These are phyloP conservation scores for Lagorchestes hirsutus DNA, from an alignment of 2,797 vertebrate genomes.

Conservation along the genomic window DNA sequence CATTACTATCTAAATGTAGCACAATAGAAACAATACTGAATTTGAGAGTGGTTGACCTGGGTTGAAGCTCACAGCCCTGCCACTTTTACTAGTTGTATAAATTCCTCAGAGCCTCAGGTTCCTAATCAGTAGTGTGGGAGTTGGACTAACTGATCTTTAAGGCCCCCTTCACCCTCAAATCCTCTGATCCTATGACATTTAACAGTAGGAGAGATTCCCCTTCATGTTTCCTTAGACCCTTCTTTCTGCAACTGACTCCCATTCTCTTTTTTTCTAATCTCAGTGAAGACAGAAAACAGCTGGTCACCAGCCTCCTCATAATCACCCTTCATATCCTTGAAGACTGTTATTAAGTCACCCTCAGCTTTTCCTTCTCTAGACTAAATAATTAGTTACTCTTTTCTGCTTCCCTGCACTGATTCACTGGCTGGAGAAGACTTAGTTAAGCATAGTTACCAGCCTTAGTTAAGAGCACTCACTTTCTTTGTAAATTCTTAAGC, in stretches of 20 bases:
- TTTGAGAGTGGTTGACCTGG: neutral
- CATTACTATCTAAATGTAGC: neutral
- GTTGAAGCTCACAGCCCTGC: neutral
- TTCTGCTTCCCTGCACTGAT: conserved; percentile 51
- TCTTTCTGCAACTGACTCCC: conserved; percentile 33
- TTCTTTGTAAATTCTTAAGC: conserved; percentile 26
- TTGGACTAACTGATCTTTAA: neutral
- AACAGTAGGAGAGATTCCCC: neutral
- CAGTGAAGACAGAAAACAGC: conserved; percentile 33
- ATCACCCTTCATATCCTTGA: conserved; percentile 54
- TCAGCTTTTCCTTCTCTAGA: conserved; percentile 69
- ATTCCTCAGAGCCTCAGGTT: neutral
- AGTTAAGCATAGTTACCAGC: conserved; percentile 31
- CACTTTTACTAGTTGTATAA: neutral
- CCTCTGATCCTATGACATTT: neutral
- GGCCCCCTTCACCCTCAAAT: neutral
- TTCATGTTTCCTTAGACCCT: neutral
- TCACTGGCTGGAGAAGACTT: conserved; percentile 49
- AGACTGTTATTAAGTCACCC: conserved; percentile 70
- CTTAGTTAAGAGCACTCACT: too few relatives aligned
- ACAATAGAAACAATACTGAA: neutral
- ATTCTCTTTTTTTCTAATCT: neutral
- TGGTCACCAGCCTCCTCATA: conserved; percentile 64
- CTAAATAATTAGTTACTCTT: conserved; percentile 70
- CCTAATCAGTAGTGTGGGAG: neutral